Percentiles rank a stretch among this genome's conserved stretches.
phyloP scores from a whole-genome alignment of 1,140 invertebrate genomes.

The Listronotus oregonensis region DNA sequence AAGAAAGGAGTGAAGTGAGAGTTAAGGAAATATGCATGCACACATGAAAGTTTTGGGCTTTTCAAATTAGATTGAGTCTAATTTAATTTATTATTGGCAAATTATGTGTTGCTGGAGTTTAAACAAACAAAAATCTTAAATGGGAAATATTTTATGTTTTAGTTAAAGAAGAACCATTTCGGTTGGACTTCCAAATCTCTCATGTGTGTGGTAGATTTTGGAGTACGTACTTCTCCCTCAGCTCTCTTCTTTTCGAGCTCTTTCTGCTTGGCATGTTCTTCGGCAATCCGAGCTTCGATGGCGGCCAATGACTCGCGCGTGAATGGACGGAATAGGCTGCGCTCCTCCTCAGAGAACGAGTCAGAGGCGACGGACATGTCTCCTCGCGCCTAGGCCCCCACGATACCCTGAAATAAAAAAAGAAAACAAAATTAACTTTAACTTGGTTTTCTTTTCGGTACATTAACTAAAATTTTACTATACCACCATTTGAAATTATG shows the following conservation, averaged over 20 bases:
- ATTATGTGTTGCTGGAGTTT: no score
- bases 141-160: no score
- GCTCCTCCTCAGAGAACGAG: slow-evolving; percentile 90
- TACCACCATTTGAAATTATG: no score
- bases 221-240: slow-evolving; percentile 81
- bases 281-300: slow-evolving; percentile 91
- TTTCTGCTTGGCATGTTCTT: slow-evolving; percentile 93
- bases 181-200: neutral
- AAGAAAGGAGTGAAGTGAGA: no score
- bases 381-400: slow-evolving; percentile 57
- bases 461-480: no score
- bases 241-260: slow-evolving; percentile 94
- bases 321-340: slow-evolving; percentile 95
- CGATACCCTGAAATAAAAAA: slow-evolving; percentile 53
- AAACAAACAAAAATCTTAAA: no score
- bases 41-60: no score
- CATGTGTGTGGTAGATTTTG: slow-evolving; percentile 1
- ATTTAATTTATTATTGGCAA: no score
- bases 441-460: neutral
- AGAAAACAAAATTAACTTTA: neutral
- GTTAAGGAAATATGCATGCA: no score
- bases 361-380: slow-evolving; percentile 86
- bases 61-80: no score
- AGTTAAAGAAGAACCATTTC: neutral
- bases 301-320: slow-evolving; percentile 93